A percentile compares a stretch with the other conserved stretches of the same genome.
Conservation (phyloP, 2,113 vertebrate genomes). For the Rhombomys opimus region DNA sequence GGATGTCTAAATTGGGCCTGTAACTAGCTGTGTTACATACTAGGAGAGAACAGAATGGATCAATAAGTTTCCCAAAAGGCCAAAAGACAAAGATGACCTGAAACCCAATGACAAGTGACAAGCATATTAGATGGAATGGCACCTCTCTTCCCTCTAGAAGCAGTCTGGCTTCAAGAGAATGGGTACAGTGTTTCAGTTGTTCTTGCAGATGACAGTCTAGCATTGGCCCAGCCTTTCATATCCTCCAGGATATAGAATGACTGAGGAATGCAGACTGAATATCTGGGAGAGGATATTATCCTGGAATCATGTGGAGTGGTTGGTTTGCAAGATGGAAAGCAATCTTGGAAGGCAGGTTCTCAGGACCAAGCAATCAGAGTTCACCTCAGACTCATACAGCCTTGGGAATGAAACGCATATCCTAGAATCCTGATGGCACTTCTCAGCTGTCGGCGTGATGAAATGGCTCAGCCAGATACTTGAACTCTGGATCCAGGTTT, state of each 20-base stretch:
- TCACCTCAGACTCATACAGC: neutral
- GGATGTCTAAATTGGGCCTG: neutral
- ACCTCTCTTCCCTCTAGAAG: neutral
- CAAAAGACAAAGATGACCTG: neutral
- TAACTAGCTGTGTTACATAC: neutral
- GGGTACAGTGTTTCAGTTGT: neutral
- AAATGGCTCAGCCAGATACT: neutral
- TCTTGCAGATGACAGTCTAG: slow-evolving; percentile 34
- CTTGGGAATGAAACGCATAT: neutral
- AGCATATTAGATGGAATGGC: neutral
- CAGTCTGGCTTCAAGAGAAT: neutral
- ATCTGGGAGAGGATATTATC: neutral
- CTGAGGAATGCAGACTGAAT: neutral
- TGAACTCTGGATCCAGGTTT: neutral
- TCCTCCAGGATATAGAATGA: neutral
- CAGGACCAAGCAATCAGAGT: neutral
- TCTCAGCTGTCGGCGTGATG: neutral
- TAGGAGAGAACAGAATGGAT: slow-evolving; percentile 14
- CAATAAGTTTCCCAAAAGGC: neutral
- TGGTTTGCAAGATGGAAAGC: neutral
- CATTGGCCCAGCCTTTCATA: slow-evolving; percentile 7
- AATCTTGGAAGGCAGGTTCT: slow-evolving; percentile 25
- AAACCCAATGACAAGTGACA: slow-evolving; percentile 36
- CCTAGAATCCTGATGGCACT: neutral
- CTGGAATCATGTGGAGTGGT: neutral